Conservation (phyloP, 2,888 invertebrate species). For the Trachelus troglodyta region DNA sequence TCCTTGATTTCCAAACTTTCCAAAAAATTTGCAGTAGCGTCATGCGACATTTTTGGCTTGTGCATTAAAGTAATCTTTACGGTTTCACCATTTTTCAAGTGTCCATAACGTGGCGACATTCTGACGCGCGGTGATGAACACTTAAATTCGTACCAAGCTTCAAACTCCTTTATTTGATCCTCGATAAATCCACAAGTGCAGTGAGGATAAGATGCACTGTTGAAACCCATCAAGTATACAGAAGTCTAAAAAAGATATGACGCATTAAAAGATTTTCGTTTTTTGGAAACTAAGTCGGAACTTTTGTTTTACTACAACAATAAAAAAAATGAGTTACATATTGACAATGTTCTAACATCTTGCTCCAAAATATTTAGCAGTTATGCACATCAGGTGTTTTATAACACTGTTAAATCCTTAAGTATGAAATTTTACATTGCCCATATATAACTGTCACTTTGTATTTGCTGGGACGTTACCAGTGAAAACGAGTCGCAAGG, state of each 20-base stretch:
- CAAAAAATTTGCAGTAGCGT: neutral
- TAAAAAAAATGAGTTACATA: neutral
- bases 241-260: conserved; percentile 14
- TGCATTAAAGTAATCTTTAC: neutral
- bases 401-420: neutral
- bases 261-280: neutral
- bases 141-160: conserved; percentile 25
- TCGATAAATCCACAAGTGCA: conserved; percentile 23
- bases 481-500: conserved; percentile 30
- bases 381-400: neutral
- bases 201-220: conserved; percentile 5
- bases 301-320: neutral
- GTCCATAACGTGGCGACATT: neutral
- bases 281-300: neutral
- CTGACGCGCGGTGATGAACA: neutral
- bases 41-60: neutral
- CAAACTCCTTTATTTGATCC: conserved; percentile 25
- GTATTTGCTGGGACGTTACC: conserved; percentile 10
- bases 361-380: neutral
- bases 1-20: neutral
- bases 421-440: neutral
- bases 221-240: conserved; percentile 25
- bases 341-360: neutral
- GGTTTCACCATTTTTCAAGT: neutral
- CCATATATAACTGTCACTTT: neutral